Conservation (phyloP, 2,888 invertebrate genomes). For the Lapara coniferarum region DNA sequence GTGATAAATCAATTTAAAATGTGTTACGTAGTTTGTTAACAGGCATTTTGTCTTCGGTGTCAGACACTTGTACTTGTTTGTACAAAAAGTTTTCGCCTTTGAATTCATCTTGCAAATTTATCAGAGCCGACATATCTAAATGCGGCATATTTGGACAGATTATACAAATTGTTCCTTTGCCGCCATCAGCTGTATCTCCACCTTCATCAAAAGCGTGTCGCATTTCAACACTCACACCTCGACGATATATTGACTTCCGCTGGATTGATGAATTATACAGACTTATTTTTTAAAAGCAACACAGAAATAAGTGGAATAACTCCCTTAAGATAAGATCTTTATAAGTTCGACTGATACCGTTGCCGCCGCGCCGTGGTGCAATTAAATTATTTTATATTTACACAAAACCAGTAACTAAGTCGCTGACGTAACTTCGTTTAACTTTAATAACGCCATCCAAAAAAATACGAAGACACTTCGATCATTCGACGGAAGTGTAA, state of each 20-base stretch:
- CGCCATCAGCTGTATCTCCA: slow-evolving; percentile 63
- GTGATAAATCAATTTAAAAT: slow-evolving; percentile 34
- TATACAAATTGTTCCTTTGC: slow-evolving; percentile 73
- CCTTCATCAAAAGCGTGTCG: slow-evolving; percentile 53
- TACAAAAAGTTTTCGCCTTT: slow-evolving; percentile 27
- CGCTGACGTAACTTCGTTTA: slow-evolving; percentile 31
- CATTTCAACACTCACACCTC: slow-evolving; percentile 57
- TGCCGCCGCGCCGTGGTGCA: slow-evolving; percentile 28
- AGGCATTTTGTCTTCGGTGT: slow-evolving; percentile 36
- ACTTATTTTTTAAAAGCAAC: slow-evolving; percentile 46
- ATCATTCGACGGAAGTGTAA: slow-evolving; percentile 32
- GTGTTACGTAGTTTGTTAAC: slow-evolving; percentile 39
- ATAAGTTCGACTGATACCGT: slow-evolving; percentile 34
- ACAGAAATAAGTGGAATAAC: slow-evolving; percentile 49
- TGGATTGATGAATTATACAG: slow-evolving; percentile 55
- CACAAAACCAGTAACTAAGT: not conserved
- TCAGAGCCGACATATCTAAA: slow-evolving; percentile 61
- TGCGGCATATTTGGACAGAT: slow-evolving; percentile 62
- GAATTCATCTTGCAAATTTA: slow-evolving; percentile 54
- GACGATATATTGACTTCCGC: slow-evolving; percentile 37
- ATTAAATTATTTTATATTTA: slow-evolving; percentile 36
- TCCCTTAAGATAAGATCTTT: slow-evolving; percentile 47
- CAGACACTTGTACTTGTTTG: slow-evolving; percentile 31
- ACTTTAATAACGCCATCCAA: slow-evolving; percentile 36
- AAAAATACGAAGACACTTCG: slow-evolving; percentile 40